These are phyloP conservation scores for Papilio polytes DNA, from an alignment of 1,140 invertebrate species.

Conservation along the genomic window DNA sequence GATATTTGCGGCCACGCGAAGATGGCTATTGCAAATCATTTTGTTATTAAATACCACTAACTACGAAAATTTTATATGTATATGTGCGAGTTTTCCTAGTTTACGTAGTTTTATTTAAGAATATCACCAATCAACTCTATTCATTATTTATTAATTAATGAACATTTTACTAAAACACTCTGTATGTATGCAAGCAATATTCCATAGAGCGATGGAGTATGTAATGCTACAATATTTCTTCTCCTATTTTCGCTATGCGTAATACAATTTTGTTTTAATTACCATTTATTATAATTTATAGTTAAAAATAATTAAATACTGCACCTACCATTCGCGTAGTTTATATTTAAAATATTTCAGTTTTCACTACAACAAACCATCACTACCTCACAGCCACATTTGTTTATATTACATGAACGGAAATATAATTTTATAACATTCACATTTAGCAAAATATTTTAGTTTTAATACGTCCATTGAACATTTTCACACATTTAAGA, in stretches of 20 bases:
- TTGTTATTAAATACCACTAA: not conserved
- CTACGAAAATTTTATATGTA: not conserved
- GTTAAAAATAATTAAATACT: not conserved
- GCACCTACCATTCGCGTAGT: not conserved
- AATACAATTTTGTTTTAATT: no score
- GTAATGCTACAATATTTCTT: no score
- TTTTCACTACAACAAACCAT: not conserved
- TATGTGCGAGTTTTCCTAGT: not conserved
- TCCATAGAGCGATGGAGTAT: no score
- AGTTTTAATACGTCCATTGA: not conserved
- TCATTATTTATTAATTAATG: no score
- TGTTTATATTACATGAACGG: not conserved
- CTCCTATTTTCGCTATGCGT: no score
- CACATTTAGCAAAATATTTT: not conserved
- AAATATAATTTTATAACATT: not conserved
- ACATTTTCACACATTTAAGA: not conserved
- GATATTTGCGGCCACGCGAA: constrained; percentile 1
- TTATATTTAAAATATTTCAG: not conserved
- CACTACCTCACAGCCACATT: not conserved
- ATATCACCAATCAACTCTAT: not conserved
- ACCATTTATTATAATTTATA: no score
- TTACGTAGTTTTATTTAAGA: not conserved
- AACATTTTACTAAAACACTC: no score
- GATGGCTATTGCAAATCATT: not conserved
- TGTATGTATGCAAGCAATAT: no score